A percentile compares a stretch with the other conserved stretches of the same genome.
phyloP scores from a whole-genome alignment of 2,797 vertebrate species.

The Manis pentadactyla region DNA sequence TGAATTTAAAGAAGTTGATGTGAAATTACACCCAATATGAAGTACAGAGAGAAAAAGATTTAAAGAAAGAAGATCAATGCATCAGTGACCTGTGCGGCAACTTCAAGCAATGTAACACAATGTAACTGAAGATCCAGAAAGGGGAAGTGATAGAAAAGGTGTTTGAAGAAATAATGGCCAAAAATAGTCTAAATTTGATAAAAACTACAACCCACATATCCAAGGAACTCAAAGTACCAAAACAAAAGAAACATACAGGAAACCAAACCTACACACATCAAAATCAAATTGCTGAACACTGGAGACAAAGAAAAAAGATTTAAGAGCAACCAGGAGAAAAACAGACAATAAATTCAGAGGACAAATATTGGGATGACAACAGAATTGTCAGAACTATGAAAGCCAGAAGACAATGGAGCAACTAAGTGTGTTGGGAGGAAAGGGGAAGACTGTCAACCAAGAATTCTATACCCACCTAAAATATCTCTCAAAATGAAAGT shows the following conservation, averaged over 20 bases:
- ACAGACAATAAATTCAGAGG: neutral
- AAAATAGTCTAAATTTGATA: neutral
- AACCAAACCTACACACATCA: neutral
- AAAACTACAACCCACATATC: neutral
- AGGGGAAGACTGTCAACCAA: neutral
- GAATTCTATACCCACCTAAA: neutral
- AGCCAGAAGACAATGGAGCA: neutral
- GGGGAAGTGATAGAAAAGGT: neutral
- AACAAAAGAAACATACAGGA: neutral
- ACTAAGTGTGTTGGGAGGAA: neutral
- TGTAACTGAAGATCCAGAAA: neutral
- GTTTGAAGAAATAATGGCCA: neutral
- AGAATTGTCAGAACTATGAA: neutral
- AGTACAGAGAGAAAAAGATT: neutral
- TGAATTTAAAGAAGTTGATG: neutral
- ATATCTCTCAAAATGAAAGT: neutral
- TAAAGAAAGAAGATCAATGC: neutral
- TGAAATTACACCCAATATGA: neutral
- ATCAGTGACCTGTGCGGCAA: neutral
- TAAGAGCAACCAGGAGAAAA: too few relatives aligned
- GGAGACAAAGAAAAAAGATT: neutral
- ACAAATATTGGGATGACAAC: neutral
- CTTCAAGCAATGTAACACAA: neutral
- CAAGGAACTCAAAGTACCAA: neutral
- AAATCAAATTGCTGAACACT: conserved; percentile 8